Percentiles rank a stretch among this genome's conserved stretches.
These are phyloP conservation scores for Aramus guarauna DNA, from an alignment of 2,113 vertebrate genomes.

Conservation along the genomic window DNA sequence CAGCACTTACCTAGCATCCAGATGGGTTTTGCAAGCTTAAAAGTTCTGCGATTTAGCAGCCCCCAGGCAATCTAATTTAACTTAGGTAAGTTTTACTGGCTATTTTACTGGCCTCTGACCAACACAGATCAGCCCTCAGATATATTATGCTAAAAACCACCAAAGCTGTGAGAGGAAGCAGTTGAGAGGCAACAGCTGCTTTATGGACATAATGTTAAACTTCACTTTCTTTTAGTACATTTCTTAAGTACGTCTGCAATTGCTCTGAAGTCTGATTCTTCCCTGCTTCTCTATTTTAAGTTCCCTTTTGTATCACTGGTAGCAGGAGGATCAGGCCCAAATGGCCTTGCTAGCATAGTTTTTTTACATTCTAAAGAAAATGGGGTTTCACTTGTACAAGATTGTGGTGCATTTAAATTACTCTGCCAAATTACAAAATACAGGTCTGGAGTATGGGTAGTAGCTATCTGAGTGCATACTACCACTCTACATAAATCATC, in stretches of 20 bases:
- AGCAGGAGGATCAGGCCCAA: not conserved
- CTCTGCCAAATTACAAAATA: not conserved
- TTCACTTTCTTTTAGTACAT: not conserved
- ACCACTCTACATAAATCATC: not conserved
- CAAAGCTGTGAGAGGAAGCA: not conserved
- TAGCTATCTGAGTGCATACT: not conserved
- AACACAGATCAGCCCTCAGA: accelerated
- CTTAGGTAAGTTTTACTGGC: not conserved
- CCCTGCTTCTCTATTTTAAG: not conserved
- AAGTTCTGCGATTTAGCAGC: not conserved
- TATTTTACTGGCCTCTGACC: not conserved
- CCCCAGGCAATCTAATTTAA: not conserved
- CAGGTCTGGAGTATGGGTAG: not conserved
- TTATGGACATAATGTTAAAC: not conserved
- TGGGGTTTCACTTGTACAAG: not conserved
- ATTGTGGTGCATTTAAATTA: not conserved
- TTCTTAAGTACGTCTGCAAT: not conserved
- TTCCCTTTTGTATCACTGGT: not conserved
- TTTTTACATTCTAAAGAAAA: not conserved
- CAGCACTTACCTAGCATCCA: not conserved
- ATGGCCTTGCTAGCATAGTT: not conserved
- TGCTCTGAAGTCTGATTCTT: not conserved
- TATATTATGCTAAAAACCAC: not conserved
- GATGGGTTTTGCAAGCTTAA: not conserved
- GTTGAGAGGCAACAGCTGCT: not conserved